These are phyloP conservation scores for Criorhina ranunculi DNA, from an alignment of 2,888 invertebrate genomes.

Conservation along the genomic window DNA sequence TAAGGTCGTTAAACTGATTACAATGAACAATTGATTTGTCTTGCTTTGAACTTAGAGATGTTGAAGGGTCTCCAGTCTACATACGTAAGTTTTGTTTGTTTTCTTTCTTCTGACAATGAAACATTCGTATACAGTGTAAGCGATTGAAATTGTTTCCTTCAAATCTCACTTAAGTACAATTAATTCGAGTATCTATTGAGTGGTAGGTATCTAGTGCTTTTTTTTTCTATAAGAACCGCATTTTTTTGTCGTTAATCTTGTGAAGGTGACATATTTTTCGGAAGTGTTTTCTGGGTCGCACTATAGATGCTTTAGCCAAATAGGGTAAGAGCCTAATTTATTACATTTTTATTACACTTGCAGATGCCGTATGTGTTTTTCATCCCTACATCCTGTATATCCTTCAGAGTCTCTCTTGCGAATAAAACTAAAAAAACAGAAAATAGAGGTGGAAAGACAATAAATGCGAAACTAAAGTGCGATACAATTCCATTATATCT, in stretches of 20 bases:
- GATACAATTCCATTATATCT: constrained; percentile 48
- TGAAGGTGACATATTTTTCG: constrained; percentile 51
- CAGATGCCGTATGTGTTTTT: constrained; percentile 26
- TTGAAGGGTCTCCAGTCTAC: constrained; percentile 32
- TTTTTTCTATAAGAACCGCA: constrained; percentile 7
- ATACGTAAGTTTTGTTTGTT: not conserved
- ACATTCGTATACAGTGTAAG: not conserved
- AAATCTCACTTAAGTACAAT: constrained; percentile 7
- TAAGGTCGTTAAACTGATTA: constrained; percentile 62
- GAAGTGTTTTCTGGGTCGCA: constrained; percentile 13
- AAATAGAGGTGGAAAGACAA: not conserved
- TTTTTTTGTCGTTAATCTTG: constrained; percentile 54
- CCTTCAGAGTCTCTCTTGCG: constrained; percentile 2
- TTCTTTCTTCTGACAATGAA: constrained; percentile 25
- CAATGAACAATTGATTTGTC: constrained; percentile 34
- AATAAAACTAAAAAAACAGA: constrained; percentile 4
- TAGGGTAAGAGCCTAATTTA: constrained; percentile 43
- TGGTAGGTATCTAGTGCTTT: not conserved
- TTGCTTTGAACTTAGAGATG: constrained; percentile 1
- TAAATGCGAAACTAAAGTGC: constrained; percentile 31
- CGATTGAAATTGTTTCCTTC: constrained; percentile 3
- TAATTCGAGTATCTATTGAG: not conserved
- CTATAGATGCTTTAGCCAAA: constrained; percentile 25
- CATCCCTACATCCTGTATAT: not conserved
- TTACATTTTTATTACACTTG: constrained; percentile 52